Conservation (phyloP, 2,113 vertebrate species). For the Ailurus styani region DNA sequence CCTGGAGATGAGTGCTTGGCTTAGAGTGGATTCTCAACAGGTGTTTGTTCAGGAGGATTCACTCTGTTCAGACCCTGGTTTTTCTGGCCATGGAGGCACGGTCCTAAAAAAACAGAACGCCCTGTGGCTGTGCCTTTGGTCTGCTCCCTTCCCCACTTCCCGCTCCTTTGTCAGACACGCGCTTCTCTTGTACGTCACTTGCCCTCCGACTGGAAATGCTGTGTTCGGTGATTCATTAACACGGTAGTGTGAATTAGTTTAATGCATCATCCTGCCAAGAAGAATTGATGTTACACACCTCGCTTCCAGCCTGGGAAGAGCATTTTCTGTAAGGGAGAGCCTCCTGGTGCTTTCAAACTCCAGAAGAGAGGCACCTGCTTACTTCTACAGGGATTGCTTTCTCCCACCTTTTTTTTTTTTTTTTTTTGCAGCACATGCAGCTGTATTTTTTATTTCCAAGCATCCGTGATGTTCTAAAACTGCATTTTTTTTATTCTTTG, state of each 20-base stretch:
- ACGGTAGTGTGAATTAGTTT: background rate
- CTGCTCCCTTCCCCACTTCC: no score
- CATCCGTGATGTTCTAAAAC: no score
- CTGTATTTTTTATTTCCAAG: no score
- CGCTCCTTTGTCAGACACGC: background rate
- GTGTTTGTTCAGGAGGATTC: background rate
- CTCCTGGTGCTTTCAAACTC: background rate
- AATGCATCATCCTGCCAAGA: background rate
- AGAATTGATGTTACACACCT: background rate
- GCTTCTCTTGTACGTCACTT: accelerated
- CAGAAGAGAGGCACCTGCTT: background rate
- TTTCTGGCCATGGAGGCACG: background rate
- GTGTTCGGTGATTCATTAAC: background rate
- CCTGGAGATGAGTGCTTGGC: background rate
- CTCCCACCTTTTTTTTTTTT: no score
- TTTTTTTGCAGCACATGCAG: no score
- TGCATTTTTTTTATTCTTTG: no score
- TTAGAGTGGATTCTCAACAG: background rate
- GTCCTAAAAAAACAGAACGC: background rate
- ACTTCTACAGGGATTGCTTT: background rate
- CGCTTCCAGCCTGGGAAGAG: background rate
- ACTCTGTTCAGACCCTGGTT: background rate
- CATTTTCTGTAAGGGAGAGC: background rate
- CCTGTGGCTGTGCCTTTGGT: background rate
- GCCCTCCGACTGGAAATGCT: background rate